Base-by-base conservation (phyloP, 1,140 invertebrate species). In the Eupeodes corollae region DNA sequence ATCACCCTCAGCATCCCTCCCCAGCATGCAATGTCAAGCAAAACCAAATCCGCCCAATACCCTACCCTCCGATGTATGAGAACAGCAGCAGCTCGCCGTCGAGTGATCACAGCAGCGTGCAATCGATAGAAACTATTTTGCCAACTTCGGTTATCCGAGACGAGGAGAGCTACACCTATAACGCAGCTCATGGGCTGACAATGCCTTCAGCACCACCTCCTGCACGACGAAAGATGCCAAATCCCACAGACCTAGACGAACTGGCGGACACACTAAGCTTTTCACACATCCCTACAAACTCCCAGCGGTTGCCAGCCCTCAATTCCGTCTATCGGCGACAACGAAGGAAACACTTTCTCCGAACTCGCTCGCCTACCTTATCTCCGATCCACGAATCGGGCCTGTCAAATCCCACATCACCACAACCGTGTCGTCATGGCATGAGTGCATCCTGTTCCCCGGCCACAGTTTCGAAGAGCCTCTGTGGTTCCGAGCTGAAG, bases 301-400 rank as follows among this genome's bases (percentile, higher is more conserved):
- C 48, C 42, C 14, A 55, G 52, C 42, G 52, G 51, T 50, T 42
- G 46, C 39, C 46, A 45, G 52, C 32, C 1, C 49, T 16, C 21
- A 52, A 54, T 8, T 59, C 62, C 37, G 51, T 65, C n/a, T 65
- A 63, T 39, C 41, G 65, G 14, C 61, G 70, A 0, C 67, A 62
- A 14, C 57, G 70, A 15, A 53, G 72, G 5, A 74, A 73, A 52
- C 74, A 59, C 57, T 74, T 48, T 57, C 62, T 45, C 61, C 74
- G 55, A 56, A 76, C 54, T 48, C 76, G 62, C 62, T 80, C 72
- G n/a, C 76, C 69, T 48, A 73, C 74, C 31, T 61, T 84, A 37
- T 83, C 80, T 30, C 82, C 83, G 10, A 84, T 84, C 30, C 75
- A 78, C 34, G 81, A 84, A 55, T 82, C 79, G 13, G 82, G 82